Base-by-base conservation (phyloP, 2,113 vertebrate species). In the Ceuthmochares aereus region DNA sequence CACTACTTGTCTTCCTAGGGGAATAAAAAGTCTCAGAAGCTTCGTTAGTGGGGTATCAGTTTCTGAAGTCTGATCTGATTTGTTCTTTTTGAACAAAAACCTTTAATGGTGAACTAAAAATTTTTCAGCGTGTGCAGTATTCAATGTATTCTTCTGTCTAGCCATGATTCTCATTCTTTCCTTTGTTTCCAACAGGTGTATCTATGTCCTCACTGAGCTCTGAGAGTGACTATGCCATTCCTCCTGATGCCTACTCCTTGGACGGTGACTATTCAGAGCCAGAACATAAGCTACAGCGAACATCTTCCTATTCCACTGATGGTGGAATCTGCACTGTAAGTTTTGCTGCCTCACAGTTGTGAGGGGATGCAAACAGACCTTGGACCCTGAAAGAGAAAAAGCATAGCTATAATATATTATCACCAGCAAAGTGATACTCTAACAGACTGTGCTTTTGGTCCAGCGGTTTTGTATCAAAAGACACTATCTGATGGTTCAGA, bases 161-260 rank as follows among this genome's bases (percentile, higher is more conserved):
- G 56, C 23, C 20, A 14, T 55, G 16, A n/a, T 52, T 92, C 52
- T 88, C 4, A 27, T 75, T 75, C 32, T 74, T 66, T 63, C 36
- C 49, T 83, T 69, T 69, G 21, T 91, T 95, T 87, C 23, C 25
- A 58, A 27, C 82, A 99, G 99, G 99, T 49, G 98, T 98, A 37
- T 99, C 99, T 67, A 98, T 99, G 98, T 99, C 99, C n/a, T 99
- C 99, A 8, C 90, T 99, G 91, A 99, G 99, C 97, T 99, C 99
- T 0, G 99, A 99, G 95, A 98, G 99, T 73, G 99, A 99, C 93
- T 99, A 99, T 60, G 99, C 99, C 87, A 98, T 99, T 67, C 99
- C 99, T 47, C 99, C 99, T 12, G 99, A 99, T 52, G 99, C 99
- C 78, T 99, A 95, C 87, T 99, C 98, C 51, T 93, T 99, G 97